Evolutionary conservation across 2,797 vertebrate genomes (phyloP).

Genomic region (Pristis pectinata): DNA sequence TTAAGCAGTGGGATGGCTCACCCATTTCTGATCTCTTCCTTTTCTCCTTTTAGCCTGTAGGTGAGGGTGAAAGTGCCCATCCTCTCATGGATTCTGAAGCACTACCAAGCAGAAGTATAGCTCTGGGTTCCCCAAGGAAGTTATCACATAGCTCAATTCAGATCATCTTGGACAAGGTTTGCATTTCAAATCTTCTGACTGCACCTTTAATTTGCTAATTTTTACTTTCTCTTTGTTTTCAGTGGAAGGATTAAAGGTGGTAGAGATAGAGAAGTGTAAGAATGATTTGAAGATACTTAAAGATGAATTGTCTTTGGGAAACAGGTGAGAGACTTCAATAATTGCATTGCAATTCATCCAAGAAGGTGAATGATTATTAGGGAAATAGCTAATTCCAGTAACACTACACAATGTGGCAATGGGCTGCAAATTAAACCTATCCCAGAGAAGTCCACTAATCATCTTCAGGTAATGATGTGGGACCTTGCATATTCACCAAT

Average conservation of each 20-base stretch:
- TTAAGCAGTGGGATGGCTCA: too few species aligned
- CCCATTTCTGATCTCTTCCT: too few species aligned
- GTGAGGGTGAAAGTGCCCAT: too few species aligned
- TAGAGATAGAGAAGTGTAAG: constrained; percentile 98
- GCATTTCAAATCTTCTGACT: neutral
- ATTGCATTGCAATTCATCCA: neutral
- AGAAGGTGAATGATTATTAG: neutral
- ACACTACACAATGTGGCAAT: neutral
- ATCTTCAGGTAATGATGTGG: neutral
- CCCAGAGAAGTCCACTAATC: neutral
- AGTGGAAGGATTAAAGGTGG: constrained; percentile 93
- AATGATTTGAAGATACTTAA: constrained; percentile 86
- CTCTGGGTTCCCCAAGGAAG: too few species aligned
- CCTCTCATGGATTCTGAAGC: too few species aligned
- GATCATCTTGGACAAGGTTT: too few species aligned
- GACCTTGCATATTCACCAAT: neutral
- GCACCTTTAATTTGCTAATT: neutral
- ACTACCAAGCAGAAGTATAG: too few species aligned
- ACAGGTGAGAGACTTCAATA: constrained; percentile 63
- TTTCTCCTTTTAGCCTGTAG: too few species aligned
- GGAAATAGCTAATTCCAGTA: neutral
- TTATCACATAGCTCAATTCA: neutral
- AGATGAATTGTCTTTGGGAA: constrained; percentile 84
- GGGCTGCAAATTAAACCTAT: neutral
- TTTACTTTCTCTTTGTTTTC: constrained; percentile 38